Percentiles rank a stretch among this genome's conserved stretches.
Evolutionary conservation across 1,140 invertebrate species (phyloP).

Genomic region (Pachypsylla venusta): DNA sequence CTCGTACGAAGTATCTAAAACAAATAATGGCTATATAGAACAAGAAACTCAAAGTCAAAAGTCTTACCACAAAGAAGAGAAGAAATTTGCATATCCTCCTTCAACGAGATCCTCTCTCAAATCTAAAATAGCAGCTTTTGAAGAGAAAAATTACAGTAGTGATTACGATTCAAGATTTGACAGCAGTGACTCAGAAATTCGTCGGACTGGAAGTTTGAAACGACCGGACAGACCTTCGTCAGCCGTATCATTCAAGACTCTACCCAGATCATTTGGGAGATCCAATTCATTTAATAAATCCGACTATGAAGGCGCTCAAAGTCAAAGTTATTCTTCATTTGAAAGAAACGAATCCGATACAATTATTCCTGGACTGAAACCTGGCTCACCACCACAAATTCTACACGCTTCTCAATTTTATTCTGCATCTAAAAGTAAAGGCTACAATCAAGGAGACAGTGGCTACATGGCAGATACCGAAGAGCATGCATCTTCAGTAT

Average conservation of each 20-base stretch:
- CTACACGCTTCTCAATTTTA: constrained; percentile 28
- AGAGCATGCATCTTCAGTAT: too few species aligned
- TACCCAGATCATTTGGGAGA: neutral
- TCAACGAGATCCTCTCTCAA: neutral
- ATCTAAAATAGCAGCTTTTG: constrained; percentile 16
- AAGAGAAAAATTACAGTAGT: constrained; percentile 20
- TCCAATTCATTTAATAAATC: neutral
- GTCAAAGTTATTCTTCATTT: too few species aligned
- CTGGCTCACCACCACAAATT: constrained; percentile 38
- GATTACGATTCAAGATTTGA: neutral
- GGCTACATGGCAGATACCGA: constrained; percentile 59
- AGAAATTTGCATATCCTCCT: neutral
- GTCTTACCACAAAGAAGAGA: neutral
- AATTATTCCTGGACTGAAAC: constrained; percentile 28
- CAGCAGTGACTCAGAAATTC: constrained; percentile 4
- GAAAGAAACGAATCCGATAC: neutral
- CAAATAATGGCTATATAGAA: neutral
- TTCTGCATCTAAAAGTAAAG: neutral
- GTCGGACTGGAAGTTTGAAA: neutral
- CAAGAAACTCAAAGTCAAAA: neutral
- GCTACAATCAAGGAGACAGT: constrained; percentile 31
- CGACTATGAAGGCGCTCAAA: constrained; percentile 13
- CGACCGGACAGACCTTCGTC: neutral
- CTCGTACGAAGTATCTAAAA: constrained; percentile 12
- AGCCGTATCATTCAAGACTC: neutral